Conservation (phyloP, 2,888 invertebrate species). For the Lucinisca nassula region DNA sequence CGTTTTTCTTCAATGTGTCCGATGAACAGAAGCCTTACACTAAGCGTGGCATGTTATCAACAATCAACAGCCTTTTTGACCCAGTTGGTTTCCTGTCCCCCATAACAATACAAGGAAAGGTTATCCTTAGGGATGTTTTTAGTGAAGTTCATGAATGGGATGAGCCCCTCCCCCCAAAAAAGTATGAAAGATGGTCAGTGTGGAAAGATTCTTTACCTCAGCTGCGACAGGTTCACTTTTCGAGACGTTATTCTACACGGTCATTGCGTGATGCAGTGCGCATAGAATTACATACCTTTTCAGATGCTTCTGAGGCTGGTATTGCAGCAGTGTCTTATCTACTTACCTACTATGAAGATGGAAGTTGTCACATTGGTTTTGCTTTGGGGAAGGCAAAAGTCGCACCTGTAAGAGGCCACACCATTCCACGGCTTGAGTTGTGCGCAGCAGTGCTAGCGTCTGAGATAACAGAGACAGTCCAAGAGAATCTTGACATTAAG, state of each 20-base stretch:
- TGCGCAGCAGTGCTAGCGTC: slow-evolving; percentile 68
- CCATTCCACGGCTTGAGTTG: slow-evolving; percentile 71
- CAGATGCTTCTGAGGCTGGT: slow-evolving; percentile 72
- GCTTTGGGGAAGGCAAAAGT: slow-evolving; percentile 70
- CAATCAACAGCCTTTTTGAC: slow-evolving; percentile 63
- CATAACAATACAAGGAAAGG: slow-evolving; percentile 58
- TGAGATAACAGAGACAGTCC: slow-evolving; percentile 46
- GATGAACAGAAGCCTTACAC: slow-evolving; percentile 40
- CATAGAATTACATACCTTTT: slow-evolving; percentile 62
- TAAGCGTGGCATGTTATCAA: slow-evolving; percentile 54
- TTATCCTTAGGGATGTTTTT: slow-evolving; percentile 53
- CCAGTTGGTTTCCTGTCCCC: slow-evolving; percentile 64
- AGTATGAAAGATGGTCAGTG: background rate
- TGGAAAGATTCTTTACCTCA: background rate
- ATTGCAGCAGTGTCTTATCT: slow-evolving; percentile 72
- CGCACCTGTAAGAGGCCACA: slow-evolving; percentile 61
- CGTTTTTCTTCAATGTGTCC: slow-evolving; percentile 44
- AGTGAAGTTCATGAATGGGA: slow-evolving; percentile 54
- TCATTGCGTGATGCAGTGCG: background rate
- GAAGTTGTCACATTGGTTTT: slow-evolving; percentile 40
- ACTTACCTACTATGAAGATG: background rate
- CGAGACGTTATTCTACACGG: slow-evolving; percentile 25
- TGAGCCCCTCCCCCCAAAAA: slow-evolving; percentile 25
- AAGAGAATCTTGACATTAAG: slow-evolving; percentile 40
- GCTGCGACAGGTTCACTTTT: slow-evolving; percentile 27